Conservation (phyloP, 2,113 vertebrate genomes). For the Beaufortia kweichowensis region DNA sequence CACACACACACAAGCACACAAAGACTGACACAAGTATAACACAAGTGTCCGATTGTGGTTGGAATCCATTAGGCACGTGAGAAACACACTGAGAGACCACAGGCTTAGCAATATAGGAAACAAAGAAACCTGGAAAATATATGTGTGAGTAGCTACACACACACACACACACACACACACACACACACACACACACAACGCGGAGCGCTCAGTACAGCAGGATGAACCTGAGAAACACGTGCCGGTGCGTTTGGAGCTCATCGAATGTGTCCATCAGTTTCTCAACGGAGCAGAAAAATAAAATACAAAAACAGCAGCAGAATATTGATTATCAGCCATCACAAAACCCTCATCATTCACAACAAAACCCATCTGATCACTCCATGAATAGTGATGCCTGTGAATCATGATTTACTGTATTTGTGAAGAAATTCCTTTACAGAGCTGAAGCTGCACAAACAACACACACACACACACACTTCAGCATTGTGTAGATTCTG, state of each 20-base stretch:
- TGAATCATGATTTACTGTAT: no score
- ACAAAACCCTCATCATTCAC: no score
- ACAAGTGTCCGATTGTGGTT: slow-evolving; percentile 44
- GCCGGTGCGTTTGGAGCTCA: slow-evolving; percentile 12
- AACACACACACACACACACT: slow-evolving; percentile 23
- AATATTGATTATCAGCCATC: no score
- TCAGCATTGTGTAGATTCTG: neutral
- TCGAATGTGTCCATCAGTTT: neutral
- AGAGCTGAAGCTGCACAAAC: neutral
- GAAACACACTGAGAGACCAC: slow-evolving; percentile 14
- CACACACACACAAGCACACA: slow-evolving; percentile 4
- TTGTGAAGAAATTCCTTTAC: no score
- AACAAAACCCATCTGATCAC: no score
- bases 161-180: no score
- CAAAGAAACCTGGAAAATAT: slow-evolving; percentile 25
- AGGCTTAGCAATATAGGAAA: slow-evolving; percentile 1
- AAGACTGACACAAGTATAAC: neutral
- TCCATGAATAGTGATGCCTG: no score
- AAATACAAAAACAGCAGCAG: neutral
- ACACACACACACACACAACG: no score
- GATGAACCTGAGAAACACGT: slow-evolving; percentile 23
- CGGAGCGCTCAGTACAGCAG: no score
- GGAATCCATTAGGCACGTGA: neutral
- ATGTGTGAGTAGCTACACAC: neutral
- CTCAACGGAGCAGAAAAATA: neutral